A percentile compares a stretch with the other conserved stretches of the same genome.
Conservation (phyloP, 92 coral and sea anemone genomes). For the Palythoa grandiflora region DNA sequence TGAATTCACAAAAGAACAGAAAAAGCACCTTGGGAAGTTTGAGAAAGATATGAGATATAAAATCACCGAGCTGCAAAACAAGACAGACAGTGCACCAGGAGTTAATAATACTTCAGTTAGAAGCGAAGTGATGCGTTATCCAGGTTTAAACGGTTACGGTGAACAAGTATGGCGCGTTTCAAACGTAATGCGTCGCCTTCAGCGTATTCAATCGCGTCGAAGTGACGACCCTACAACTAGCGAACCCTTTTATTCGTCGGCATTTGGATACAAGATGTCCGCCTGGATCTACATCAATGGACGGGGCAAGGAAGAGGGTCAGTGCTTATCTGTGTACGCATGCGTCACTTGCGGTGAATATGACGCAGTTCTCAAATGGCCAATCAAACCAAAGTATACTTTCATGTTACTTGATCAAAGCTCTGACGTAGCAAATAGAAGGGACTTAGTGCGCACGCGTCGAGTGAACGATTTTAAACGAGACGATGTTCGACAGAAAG, state of each 20-base stretch:
- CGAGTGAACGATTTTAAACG: constrained; percentile 94
- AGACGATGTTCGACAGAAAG: constrained; percentile 87
- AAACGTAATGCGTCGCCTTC: constrained; percentile 79
- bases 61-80: constrained; percentile 65
- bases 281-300: constrained; percentile 97
- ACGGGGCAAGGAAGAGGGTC: constrained; percentile 88
- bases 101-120: constrained; percentile 39
- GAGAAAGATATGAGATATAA: constrained; percentile 66
- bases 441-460: constrained; percentile 94
- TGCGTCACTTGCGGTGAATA: constrained; percentile 94
- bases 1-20: constrained; percentile 85
- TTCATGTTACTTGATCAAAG: constrained; percentile 89
- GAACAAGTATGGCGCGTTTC: constrained; percentile 91
- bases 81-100: constrained; percentile 24
- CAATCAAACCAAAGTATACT: constrained; percentile 95
- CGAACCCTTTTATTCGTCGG: constrained; percentile 95
- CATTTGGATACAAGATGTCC: constrained; percentile 91
- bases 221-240: constrained; percentile 93
- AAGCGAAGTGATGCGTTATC: constrained; percentile 63
- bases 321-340: constrained; percentile 89
- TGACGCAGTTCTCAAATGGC: constrained; percentile 95
- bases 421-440: constrained; percentile 73
- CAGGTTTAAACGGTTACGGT: constrained; percentile 85
- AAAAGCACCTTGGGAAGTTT: constrained; percentile 70
- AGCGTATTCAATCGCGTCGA: constrained; percentile 87